Base-by-base conservation (phyloP, 92 coral and sea anemone genomes). In the Meandrina meandrites region DNA sequence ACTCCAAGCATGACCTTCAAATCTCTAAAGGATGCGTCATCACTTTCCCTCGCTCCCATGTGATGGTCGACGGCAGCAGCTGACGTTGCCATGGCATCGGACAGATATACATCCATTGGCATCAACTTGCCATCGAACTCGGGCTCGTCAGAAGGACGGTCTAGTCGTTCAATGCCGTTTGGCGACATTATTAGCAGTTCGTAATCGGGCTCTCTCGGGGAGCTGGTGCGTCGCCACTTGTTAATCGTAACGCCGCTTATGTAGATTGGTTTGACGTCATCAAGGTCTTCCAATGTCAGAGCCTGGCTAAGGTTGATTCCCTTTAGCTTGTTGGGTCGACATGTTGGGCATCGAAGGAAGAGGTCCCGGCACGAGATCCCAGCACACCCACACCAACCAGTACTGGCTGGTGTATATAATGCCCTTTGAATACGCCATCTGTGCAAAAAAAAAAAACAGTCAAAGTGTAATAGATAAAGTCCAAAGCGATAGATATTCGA, bases 21-120 rank as follows among this genome's bases (percentile, higher is more conserved):
- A 95, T 83, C 78, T 91, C 94, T 56, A 54, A 75, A 37, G 96
- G 91, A 28, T 30, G 82, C 82, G 34, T 77, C 83, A 30, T 66
- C 76, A 16, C 89, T 66, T 34, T 73, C 30, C 78, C 87, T 79
- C 14, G 82, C 86, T 8, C 96, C 96, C 90, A 93, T 90, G 88
- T 95, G 92, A 37, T 84, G 84, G n/a, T 94, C 92, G 42, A 93
- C 80, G 11, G 87, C 93, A 36, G 98, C 96, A 21, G 95, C 96
- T 48, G 98, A 95, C 4, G 94, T 84, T 86, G 94, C 94, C 96
- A 95, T 93, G 88, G 95, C 95, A 71, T 86, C 92, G 8, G 98
- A 95, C 24, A 95, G 88, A 72, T 90, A 84, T 42, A 95, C 68
- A 57, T 95, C 96, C 35, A 66, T 48, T 7, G 98, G 94, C 75